Conservation (phyloP, 2,113 vertebrate species). For the Pseudorhombus dupliciocellatus region DNA sequence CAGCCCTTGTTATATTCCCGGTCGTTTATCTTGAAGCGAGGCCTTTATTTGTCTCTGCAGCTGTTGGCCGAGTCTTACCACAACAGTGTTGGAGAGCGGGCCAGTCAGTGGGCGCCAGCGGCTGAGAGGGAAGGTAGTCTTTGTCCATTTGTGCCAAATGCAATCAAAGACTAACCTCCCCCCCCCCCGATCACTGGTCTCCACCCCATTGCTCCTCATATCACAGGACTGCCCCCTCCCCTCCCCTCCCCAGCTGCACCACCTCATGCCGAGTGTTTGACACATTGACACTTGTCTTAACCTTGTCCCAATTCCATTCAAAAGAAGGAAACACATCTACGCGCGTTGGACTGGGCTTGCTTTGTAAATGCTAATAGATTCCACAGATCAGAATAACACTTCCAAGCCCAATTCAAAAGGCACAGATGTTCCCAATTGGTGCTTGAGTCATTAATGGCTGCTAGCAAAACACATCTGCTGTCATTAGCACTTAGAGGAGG, state of each 20-base stretch:
- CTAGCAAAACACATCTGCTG: constrained; percentile 62
- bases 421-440: constrained; percentile 67
- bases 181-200: constrained; percentile 4
- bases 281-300: constrained; percentile 24
- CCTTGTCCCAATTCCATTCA: background rate
- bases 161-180: constrained; percentile 64
- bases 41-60: constrained; percentile 71
- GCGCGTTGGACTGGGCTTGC: constrained; percentile 5
- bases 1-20: constrained; percentile 60
- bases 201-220: constrained; percentile 18
- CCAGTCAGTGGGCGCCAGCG: constrained; percentile 63
- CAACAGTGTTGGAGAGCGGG: constrained; percentile 56
- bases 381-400: constrained; percentile 34
- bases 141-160: constrained; percentile 62
- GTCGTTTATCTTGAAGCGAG: constrained; percentile 63
- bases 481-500: constrained; percentile 52
- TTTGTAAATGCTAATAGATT: constrained; percentile 44
- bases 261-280: background rate
- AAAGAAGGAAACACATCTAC: too few relatives aligned
- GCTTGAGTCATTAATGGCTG: constrained; percentile 67
- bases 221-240: constrained; percentile 32
- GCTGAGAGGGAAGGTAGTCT: constrained; percentile 58
- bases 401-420: constrained; percentile 31
- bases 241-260: constrained; percentile 30
- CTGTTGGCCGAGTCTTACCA: constrained; percentile 67